These are phyloP conservation scores for Leptinotarsa haldemani DNA, from an alignment of 2,888 invertebrate species.

Conservation along the genomic window DNA sequence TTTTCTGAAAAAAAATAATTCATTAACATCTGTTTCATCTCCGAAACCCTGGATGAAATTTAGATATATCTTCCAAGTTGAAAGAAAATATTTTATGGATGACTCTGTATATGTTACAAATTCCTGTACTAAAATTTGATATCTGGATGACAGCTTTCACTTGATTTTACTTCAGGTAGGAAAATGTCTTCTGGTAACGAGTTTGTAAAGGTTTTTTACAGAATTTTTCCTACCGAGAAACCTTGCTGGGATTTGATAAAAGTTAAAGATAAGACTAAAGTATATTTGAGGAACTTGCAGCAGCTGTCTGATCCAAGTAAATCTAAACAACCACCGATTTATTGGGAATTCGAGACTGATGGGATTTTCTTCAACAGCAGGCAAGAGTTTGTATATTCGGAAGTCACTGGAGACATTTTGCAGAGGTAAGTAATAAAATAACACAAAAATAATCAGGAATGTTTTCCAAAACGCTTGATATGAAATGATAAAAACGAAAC, in stretches of 20 bases:
- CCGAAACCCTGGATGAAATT: no score
- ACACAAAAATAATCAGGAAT: neutral
- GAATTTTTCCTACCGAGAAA: conserved; percentile 57
- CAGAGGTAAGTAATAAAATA: conserved; percentile 55
- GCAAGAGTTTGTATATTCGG: conserved; percentile 61
- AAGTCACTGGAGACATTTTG: conserved; percentile 57
- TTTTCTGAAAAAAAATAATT: no score
- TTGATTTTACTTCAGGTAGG: conserved; percentile 1
- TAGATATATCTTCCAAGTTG: no score
- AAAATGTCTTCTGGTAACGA: conserved; percentile 30
- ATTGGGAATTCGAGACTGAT: conserved; percentile 63
- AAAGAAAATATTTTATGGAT: neutral
- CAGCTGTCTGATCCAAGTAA: conserved; percentile 51
- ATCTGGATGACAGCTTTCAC: conserved; percentile 3
- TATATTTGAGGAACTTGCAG: conserved; percentile 62
- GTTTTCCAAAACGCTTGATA: neutral
- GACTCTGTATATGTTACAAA: neutral
- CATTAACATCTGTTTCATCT: no score
- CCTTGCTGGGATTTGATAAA: conserved; percentile 58
- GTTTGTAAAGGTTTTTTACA: conserved; percentile 55
- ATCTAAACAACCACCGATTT: conserved; percentile 53
- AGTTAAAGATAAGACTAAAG: conserved; percentile 56
- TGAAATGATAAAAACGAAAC: neutral
- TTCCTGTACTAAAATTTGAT: neutral
- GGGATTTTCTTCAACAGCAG: conserved; percentile 62